Evolutionary conservation across 2,888 invertebrate species (phyloP), one percentile per base, ranked within the genome.

Genomic region (Schizotus pectinicornis): DNA sequence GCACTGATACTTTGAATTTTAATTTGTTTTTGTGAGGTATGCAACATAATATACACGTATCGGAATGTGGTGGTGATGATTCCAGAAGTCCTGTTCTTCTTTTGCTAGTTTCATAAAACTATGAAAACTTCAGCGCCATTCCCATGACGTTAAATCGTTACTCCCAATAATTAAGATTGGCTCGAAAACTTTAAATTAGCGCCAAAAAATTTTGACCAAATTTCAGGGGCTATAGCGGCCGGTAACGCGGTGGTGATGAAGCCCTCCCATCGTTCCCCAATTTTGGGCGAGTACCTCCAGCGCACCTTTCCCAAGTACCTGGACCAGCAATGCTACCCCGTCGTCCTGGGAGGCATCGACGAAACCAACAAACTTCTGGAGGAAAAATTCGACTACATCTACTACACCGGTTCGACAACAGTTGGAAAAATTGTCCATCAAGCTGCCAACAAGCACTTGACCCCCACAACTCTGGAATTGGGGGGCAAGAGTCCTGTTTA

Each of bases 231-330:
- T 7, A 56, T 56, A 6, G 49, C 56, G 3, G 56, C 56, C 7
- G 56, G 56, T 31, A 56, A 56, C 22, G 42, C 45, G 6, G 56
- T 49, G 1, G 36, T 56, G 6, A 7, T 56, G 9, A 56, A 56
- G 43, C 56, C 56, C 0, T 49, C 49, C 12, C 49, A 56, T 37
- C 1, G 43, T 9, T 13, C 56, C 6, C 36, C 56, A 9, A 49
- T 37, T 43, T 14, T 31, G 14, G 41, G 49, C 0, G 45, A 56
- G 37, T 82, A 94, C 47, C 77, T 98, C 7, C 87, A 84, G 6
- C 86, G 92, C 64, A 83, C 88, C 1, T 67, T 98, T 51, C 94
- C 95, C 0, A 90, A 92, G 77, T 97, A 97, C 81, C 79, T 98
- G 70, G 95, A 97, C 75, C 86, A 83, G 75, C 92, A 91, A 71